phyloP scores from a whole-genome alignment of 2,113 vertebrate genomes.

The Sciurus niger region DNA sequence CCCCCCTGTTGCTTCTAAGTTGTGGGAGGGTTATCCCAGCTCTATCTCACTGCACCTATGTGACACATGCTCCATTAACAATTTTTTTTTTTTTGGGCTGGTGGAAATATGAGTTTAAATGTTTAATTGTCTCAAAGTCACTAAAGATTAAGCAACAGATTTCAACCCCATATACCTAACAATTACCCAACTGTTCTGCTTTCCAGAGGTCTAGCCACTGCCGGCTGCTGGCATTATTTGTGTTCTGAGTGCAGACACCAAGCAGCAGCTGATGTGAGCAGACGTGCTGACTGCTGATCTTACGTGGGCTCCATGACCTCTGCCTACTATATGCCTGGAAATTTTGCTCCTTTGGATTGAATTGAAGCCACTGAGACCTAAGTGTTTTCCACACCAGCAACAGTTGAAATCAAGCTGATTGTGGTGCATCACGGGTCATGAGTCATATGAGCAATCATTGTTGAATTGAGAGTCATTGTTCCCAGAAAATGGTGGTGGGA shows the following conservation, averaged over 20 bases:
- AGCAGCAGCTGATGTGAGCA: rapidly evolving
- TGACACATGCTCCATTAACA: background rate
- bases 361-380: background rate
- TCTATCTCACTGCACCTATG: background rate
- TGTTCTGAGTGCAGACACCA: too few species aligned
- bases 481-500: background rate
- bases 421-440: background rate
- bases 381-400: background rate
- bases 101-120: background rate
- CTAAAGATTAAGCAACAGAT: background rate
- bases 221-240: background rate
- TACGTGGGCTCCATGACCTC: too few species aligned
- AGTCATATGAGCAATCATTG: rapidly evolving
- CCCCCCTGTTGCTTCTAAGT: too few species aligned
- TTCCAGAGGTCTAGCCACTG: background rate
- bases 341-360: background rate
- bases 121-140: background rate
- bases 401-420: background rate
- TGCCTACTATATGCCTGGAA: too few species aligned
- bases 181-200: background rate
- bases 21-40: background rate
- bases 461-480: background rate
- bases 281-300: background rate
- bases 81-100: background rate
- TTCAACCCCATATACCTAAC: background rate